Evolutionary conservation across 2,113 vertebrate genomes (phyloP), one percentile per base, ranked within the genome.

Genomic region (Chamaetylas fuelleborni): DNA sequence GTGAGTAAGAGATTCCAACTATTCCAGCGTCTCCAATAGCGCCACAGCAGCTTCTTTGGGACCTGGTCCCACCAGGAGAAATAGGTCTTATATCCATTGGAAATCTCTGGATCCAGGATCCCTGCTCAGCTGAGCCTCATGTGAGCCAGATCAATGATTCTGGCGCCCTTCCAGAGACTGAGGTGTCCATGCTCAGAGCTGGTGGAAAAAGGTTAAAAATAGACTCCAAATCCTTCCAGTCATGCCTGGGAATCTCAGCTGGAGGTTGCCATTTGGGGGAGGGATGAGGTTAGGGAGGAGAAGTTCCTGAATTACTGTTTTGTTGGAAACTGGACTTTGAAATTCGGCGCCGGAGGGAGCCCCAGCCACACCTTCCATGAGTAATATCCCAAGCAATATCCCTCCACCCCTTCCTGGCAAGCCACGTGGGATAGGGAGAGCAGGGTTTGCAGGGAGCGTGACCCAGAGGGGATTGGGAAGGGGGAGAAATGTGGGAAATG

Each of bases 261-360:
- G 19, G 24, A 48, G 6, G 36, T 19, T 29, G 53, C 26, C 19
- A 23, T 8, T 31, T 5, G 48, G 64, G 50, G 34, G 17, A 33
- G 50, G 51, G 33, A 9, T 0, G 4, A 28, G 48, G 31, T 15
- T 9, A 38, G 4, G 40, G 36, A 66, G 38, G 62, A 7, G 12
- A 45, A n/a, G 71, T 31, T 9, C 45, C 31, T 48, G 54, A 77
- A 42, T 57, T 54, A 9, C 20, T 24, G 8, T 42, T 70, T 65
- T 67, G 42, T 81, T 77, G 54, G 23, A 66, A 85, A 23, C 34
- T 85, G 95, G 80, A 92, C 95, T 95, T 95, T 95, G 95, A 92
- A 81, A 90, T 90, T 81, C 1, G 17, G 95, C 31, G 29, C 88
- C 4, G 80, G 66, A 81, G 70, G 91, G 82, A 94, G 70, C 53